Conservation (phyloP, 2,113 vertebrate genomes). For the Colinus virginianus region DNA sequence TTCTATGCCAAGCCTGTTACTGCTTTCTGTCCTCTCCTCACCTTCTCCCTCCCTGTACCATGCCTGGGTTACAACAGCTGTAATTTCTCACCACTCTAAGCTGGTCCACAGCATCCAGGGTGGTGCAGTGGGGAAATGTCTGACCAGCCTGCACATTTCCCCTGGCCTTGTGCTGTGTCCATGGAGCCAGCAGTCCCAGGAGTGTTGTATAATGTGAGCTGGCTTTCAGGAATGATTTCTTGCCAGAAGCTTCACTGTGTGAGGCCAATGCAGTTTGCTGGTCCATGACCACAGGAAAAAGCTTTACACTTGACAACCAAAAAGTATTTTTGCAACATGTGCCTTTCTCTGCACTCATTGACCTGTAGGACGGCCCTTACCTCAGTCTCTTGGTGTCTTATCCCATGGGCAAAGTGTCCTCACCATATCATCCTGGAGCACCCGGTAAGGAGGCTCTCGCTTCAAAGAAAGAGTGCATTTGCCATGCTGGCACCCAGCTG, state of each 20-base stretch:
- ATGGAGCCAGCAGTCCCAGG: background rate
- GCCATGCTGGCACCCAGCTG: background rate
- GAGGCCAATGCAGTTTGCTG: background rate
- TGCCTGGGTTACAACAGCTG: background rate
- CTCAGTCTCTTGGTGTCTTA: background rate
- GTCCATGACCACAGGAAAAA: constrained; percentile 10
- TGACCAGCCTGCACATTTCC: background rate
- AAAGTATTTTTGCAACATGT: background rate
- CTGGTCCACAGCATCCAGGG: background rate
- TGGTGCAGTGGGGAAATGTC: background rate
- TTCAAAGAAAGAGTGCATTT: background rate
- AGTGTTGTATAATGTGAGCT: background rate
- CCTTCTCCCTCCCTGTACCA: background rate
- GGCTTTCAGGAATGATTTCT: constrained; percentile 21
- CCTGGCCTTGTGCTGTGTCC: background rate
- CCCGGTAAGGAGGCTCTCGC: background rate
- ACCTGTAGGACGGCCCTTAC: background rate
- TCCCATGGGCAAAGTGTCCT: background rate
- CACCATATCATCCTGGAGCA: fast-evolving
- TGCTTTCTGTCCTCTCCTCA: background rate
- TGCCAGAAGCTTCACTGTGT: background rate
- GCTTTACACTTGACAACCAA: constrained; percentile 4
- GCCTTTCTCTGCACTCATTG: background rate
- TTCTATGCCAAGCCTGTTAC: background rate
- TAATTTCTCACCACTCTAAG: background rate